Conservation (phyloP, 2,888 invertebrate genomes). For the Willowsia nigromaculata region DNA sequence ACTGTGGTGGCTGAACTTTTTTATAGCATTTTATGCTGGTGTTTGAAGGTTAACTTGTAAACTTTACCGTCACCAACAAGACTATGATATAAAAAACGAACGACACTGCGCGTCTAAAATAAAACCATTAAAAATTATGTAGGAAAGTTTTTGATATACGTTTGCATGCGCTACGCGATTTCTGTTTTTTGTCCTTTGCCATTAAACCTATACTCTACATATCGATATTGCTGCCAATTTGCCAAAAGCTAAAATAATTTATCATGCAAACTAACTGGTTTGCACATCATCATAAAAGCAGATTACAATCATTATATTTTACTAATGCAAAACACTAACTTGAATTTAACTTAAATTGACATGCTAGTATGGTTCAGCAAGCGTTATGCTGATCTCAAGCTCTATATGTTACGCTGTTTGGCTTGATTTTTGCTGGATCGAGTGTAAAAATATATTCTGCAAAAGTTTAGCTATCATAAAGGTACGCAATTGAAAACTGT, state of each 20-base stretch:
- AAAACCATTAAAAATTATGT: constrained; percentile 36
- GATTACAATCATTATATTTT: constrained; percentile 8
- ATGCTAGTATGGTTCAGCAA: not conserved
- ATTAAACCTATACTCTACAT: not conserved
- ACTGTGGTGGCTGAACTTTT: not conserved
- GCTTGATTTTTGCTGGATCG: not conserved
- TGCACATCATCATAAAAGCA: constrained; percentile 3
- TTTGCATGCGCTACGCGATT: too few relatives aligned
- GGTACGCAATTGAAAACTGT: not conserved
- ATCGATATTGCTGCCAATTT: constrained; percentile 28
- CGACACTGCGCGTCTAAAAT: not conserved
- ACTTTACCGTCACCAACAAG: constrained; percentile 12
- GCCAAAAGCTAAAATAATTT: constrained; percentile 36
- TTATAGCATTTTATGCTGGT: not conserved
- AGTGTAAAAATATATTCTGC: not conserved
- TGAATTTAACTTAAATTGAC: not conserved
- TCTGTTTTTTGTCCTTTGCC: not conserved
- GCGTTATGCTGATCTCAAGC: not conserved
- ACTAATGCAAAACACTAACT: constrained; percentile 1
- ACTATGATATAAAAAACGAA: not conserved
- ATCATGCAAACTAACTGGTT: constrained; percentile 35
- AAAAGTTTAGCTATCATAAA: not conserved
- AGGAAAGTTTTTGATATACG: too few relatives aligned
- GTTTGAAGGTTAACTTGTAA: constrained; percentile 65
- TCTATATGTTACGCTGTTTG: not conserved